Percentiles rank a stretch among this genome's conserved stretches.
phyloP scores from a whole-genome alignment of 2,888 invertebrate genomes.

The Ernsta delagoae region DNA sequence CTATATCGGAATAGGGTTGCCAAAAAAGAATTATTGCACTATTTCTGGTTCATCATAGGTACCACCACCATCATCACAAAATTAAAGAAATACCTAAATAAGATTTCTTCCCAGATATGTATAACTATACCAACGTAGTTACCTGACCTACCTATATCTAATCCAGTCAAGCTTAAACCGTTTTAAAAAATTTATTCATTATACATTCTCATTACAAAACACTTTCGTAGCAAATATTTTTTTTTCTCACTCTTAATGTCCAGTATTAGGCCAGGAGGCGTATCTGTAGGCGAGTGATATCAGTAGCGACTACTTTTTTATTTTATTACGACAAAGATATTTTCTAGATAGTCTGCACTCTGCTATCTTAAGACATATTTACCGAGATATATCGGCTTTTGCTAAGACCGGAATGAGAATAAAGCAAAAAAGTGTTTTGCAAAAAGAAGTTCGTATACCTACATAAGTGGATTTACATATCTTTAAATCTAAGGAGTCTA shows the following conservation, averaged over 20 bases:
- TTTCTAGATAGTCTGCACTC: constrained; percentile 34
- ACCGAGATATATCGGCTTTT: constrained; percentile 6
- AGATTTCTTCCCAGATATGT: no score
- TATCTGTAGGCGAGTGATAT: constrained; percentile 28
- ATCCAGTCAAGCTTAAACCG: no score
- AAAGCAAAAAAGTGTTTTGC: neutral
- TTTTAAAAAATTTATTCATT: constrained; percentile 12
- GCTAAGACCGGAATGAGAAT: constrained; percentile 1
- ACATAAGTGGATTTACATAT: neutral
- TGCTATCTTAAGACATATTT: constrained; percentile 34
- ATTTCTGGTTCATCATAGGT: no score
- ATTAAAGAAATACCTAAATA: no score
- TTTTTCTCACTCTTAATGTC: neutral
- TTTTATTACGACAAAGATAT: constrained; percentile 28
- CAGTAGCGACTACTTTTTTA: constrained; percentile 28
- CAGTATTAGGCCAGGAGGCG: constrained; percentile 14
- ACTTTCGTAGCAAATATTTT: constrained; percentile 2
- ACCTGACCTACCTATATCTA: no score
- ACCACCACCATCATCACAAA: no score
- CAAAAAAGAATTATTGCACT: no score
- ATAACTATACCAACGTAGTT: no score
- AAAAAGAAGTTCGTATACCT: neutral
- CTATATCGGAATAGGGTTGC: no score
- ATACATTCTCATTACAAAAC: constrained; percentile 8
- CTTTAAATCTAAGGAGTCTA: neutral